phyloP scores from a whole-genome alignment of 2,797 vertebrate genomes.

The Harpagifer antarcticus region DNA sequence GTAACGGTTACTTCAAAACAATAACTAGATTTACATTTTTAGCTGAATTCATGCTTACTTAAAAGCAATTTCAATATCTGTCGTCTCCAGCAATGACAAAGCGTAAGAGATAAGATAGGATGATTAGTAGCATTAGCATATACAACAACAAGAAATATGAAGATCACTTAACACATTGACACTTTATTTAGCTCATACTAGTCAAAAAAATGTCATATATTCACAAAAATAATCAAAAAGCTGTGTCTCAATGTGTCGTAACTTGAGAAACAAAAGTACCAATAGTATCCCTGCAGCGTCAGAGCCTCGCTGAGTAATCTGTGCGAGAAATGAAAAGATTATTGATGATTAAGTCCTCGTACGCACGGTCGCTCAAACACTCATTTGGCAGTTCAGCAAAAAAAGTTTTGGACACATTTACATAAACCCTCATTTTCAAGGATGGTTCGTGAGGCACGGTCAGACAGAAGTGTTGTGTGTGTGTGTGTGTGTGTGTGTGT shows the following conservation, averaged over 20 bases:
- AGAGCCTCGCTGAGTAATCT: conserved; percentile 39
- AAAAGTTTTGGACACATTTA: conserved; percentile 55
- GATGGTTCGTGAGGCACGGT: conserved; percentile 31
- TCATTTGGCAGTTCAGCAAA: conserved; percentile 57
- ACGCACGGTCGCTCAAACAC: conserved; percentile 41
- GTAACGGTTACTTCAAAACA: too few species aligned
- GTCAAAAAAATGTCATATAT: conserved; percentile 10
- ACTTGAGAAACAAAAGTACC: conserved; percentile 9
- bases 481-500: conserved; percentile 24
- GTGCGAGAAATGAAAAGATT: conserved; percentile 56
- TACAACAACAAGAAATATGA: neutral
- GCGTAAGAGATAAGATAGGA: neutral
- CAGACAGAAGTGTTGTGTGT: neutral
- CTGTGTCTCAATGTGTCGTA: conserved; percentile 1
- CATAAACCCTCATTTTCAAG: conserved; percentile 60
- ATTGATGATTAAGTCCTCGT: conserved; percentile 59
- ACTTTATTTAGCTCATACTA: neutral
- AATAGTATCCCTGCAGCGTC: conserved; percentile 15
- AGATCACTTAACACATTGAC: neutral
- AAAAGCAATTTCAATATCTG: neutral
- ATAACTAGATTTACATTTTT: neutral
- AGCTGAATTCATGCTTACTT: neutral
- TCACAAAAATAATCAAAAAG: conserved; percentile 17
- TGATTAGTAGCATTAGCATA: too few species aligned
- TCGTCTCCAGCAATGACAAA: neutral